Percentiles rank a stretch among this genome's conserved stretches.
phyloP scores from a whole-genome alignment of 2,888 invertebrate species.

The Drosophila monieri region DNA sequence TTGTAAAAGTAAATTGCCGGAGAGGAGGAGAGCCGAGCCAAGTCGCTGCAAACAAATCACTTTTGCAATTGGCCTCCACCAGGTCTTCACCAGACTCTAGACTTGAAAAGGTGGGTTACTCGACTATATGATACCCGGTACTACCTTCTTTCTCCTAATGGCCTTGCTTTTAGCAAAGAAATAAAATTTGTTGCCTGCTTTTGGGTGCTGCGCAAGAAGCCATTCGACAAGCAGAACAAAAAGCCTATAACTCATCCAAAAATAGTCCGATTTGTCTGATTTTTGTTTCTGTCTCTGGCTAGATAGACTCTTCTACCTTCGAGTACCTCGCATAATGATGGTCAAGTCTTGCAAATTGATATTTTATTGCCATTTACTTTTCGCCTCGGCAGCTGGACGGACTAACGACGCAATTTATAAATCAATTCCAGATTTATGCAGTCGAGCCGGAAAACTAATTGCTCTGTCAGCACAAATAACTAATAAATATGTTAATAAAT shows the following conservation, averaged over 20 bases:
- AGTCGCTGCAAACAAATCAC: slow-evolving; percentile 39
- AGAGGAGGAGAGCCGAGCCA: slow-evolving; percentile 7
- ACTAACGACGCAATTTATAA: slow-evolving; percentile 40
- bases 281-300: too few species aligned
- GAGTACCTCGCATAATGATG: slow-evolving; percentile 12
- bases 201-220: too few species aligned
- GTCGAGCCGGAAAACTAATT: slow-evolving; percentile 35
- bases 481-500: slow-evolving; percentile 13
- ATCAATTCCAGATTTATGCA: slow-evolving; percentile 42
- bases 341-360: slow-evolving; percentile 72
- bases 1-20: slow-evolving; percentile 55
- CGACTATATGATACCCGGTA: not conserved
- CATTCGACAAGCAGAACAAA: too few species aligned
- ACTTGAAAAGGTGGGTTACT: not conserved
- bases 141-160: too few species aligned
- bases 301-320: too few species aligned
- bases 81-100: not conserved
- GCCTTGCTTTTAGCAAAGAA: too few species aligned
- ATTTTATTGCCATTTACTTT: slow-evolving; percentile 66
- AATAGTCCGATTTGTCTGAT: too few species aligned
- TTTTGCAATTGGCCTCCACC: slow-evolving; percentile 34
- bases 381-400: slow-evolving; percentile 6
- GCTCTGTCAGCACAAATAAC: slow-evolving; percentile 30
- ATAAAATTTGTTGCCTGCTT: too few species aligned
- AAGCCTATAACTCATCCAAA: too few species aligned